Evolutionary conservation across 2,888 invertebrate species (phyloP).

Genomic region (Tinea pellionella): DNA sequence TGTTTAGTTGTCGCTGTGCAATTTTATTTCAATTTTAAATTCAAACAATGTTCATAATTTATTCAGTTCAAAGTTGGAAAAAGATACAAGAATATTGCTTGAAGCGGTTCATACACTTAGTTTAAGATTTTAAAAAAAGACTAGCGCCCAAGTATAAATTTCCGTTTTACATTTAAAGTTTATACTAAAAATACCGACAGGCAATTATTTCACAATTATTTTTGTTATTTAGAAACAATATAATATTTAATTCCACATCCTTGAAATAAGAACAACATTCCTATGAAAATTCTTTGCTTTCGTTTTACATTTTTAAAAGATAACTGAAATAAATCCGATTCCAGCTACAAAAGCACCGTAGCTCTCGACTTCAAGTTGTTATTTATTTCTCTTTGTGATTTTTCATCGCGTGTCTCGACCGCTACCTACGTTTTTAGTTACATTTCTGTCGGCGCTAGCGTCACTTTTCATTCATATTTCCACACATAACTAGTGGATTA

Average conservation of each 20-base stretch:
- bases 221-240: too few species aligned
- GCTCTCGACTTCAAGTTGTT: conserved; percentile 31
- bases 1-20: background rate
- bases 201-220: too few species aligned
- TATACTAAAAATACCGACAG: background rate
- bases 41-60: conserved; percentile 1
- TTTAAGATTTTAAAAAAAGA: background rate
- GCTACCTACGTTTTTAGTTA: conserved; percentile 21
- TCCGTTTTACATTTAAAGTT: background rate
- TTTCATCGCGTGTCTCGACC: conserved; percentile 36
- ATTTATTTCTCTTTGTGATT: conserved; percentile 46
- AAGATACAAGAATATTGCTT: background rate
- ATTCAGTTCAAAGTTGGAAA: conserved; percentile 3
- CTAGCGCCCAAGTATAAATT: background rate
- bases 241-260: background rate
- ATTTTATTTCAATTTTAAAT: background rate
- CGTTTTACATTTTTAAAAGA: background rate
- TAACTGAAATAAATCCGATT: conserved; percentile 15
- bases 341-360: conserved; percentile 19
- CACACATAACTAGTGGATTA: conserved; percentile 19
- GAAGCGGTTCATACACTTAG: background rate
- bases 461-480: conserved; percentile 3
- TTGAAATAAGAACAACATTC: background rate
- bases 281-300: background rate
- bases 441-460: background rate